Evolutionary conservation across 2,888 invertebrate species (phyloP).

Genomic region (Tiphia femorata): DNA sequence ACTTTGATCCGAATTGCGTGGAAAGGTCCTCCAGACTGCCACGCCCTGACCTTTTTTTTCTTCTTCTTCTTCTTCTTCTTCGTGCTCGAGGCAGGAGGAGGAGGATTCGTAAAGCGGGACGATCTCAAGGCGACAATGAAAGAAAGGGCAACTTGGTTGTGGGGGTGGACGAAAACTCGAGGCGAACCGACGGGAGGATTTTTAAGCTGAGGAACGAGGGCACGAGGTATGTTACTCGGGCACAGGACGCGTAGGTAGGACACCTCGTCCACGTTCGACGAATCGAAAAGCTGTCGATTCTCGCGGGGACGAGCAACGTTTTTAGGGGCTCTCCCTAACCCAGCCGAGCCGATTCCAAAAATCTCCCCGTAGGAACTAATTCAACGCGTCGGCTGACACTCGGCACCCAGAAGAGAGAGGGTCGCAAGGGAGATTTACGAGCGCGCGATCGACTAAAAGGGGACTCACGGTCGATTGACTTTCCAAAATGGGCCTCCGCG

Average conservation of each 20-base stretch:
- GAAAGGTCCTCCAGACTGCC: constrained; percentile 1
- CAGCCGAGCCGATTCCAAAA: constrained; percentile 12
- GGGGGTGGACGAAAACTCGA: too few relatives aligned
- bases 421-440: constrained; percentile 48
- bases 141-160: too few relatives aligned
- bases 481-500: constrained; percentile 46
- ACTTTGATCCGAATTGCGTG: neutral
- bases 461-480: constrained; percentile 61
- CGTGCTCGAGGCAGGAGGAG: too few relatives aligned
- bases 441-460: constrained; percentile 53
- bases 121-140: too few relatives aligned
- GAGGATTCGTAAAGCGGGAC: too few relatives aligned
- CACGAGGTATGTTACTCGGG: neutral
- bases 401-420: constrained; percentile 5
- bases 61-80: too few relatives aligned
- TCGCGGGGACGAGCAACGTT: neutral
- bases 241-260: neutral
- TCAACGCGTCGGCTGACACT: constrained; percentile 30
- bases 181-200: too few relatives aligned
- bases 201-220: neutral
- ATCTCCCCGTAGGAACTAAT: constrained; percentile 41
- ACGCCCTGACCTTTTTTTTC: constrained; percentile 3
- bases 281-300: neutral
- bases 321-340: too few relatives aligned
- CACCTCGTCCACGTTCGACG: too few relatives aligned